A percentile compares a stretch with the other conserved stretches of the same genome.
phyloP scores from a whole-genome alignment of 2,888 invertebrate genomes.

The Eudasyphora cyanicolor region DNA sequence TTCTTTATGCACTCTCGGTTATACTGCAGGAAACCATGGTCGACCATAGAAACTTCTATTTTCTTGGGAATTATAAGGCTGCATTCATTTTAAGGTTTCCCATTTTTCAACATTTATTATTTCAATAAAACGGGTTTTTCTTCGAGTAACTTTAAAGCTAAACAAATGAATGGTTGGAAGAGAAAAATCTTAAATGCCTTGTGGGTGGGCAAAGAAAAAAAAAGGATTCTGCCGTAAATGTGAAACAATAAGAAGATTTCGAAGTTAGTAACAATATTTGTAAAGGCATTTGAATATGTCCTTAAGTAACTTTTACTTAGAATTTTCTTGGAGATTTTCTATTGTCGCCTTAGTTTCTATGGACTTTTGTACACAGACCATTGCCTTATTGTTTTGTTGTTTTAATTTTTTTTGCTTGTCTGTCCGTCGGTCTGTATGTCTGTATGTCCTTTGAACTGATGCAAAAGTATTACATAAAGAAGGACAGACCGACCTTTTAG shows the following conservation, averaged over 20 bases:
- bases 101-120: neutral
- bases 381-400: neutral
- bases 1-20: too few species aligned
- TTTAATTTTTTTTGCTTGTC: neutral
- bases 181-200: neutral
- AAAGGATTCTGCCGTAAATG: neutral
- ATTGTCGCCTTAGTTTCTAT: neutral
- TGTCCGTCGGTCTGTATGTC: neutral
- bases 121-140: too few species aligned
- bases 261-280: neutral
- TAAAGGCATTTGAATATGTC: slow-evolving; percentile 1
- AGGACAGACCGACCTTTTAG: neutral
- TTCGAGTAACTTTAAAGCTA: neutral
- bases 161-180: neutral
- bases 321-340: neutral
- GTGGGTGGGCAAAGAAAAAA: neutral
- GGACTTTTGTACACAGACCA: neutral
- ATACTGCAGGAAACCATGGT: too few species aligned
- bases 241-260: neutral
- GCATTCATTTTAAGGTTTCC: neutral
- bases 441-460: too few species aligned
- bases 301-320: slow-evolving; percentile 4
- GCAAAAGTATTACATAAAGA: too few species aligned
- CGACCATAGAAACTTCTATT: neutral
- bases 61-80: neutral